Evolutionary conservation across 2,888 invertebrate genomes (phyloP), one percentile per base, ranked within the genome.

Genomic region (Dilophus febrilis): DNA sequence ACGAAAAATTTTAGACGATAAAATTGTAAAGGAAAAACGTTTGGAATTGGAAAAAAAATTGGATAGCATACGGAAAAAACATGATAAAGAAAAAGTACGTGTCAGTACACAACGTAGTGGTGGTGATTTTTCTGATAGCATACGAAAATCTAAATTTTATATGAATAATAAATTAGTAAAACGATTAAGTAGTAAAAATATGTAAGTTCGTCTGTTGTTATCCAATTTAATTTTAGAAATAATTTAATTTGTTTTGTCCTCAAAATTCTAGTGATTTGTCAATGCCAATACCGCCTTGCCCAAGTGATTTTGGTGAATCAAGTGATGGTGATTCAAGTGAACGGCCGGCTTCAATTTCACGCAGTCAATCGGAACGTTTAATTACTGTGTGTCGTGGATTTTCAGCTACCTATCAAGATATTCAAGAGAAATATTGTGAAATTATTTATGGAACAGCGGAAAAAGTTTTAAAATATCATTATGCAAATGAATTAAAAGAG

Each of bases 21-120:
- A 92, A 60, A 56, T 74, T 32, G 85, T 88, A 12, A 75, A 76
- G 40, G 90, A 91, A 51, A 86, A 87, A 54, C 72, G 78, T 33
- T 54, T 72, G 1, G 91, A 92, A 57, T 63, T 91, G 47, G 85
- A 90, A 40, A 86, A 90, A 55, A 91, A 92, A 55, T 59, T 94
- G 41, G 88, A 91, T 50, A 68, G 75, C 22, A 56, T 92, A 42
- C 69, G 79, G 40, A 78, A 84, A 54, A 87, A 86, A 50, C 79
- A 81, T 52, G 85, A 85, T 49, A 84, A 85, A 61, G 80, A 81
- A 50, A 73, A 72, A 52, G 54, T 68, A 32, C 72, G 77, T 42
- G 64, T 72, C 0, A 64, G 68, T 1, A 62, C 66, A 26, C 73
- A 72, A 49, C 68, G 71, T 42, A 70, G 70, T 0, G 61, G 38